Conservation (phyloP, 2,113 vertebrate genomes). For the Thermophis baileyi region DNA sequence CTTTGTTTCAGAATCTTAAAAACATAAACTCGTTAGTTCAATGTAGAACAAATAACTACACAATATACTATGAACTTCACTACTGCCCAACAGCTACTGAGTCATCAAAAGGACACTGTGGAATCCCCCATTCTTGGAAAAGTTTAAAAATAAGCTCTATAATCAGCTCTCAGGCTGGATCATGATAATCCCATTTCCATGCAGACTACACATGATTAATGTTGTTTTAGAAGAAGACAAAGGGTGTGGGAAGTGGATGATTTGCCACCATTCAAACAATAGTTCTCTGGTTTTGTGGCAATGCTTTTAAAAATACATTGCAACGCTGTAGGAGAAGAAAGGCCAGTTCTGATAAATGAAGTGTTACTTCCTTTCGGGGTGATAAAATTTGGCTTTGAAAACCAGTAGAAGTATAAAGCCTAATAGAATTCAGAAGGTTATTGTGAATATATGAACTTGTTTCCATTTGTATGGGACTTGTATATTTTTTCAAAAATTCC, state of each 20-base stretch:
- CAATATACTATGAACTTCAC: background rate
- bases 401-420: background rate
- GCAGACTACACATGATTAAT: conserved; percentile 1
- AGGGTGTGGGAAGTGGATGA: background rate
- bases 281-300: background rate
- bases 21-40: background rate
- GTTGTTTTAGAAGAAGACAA: background rate
- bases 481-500: background rate
- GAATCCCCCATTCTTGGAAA: background rate
- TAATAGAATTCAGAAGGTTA: background rate
- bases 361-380: background rate
- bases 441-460: background rate
- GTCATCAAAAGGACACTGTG: background rate
- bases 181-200: conserved; percentile 25
- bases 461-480: background rate
- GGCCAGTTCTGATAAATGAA: background rate
- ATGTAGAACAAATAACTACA: background rate
- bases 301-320: background rate
- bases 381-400: background rate
- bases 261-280: background rate
- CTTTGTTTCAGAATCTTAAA: background rate
- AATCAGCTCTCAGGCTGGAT: conserved; percentile 15
- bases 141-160: background rate
- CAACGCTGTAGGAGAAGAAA: background rate
- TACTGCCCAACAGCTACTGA: background rate